Evolutionary conservation across 1,140 invertebrate genomes (phyloP).

Genomic region (Trichonephila inaurata): DNA sequence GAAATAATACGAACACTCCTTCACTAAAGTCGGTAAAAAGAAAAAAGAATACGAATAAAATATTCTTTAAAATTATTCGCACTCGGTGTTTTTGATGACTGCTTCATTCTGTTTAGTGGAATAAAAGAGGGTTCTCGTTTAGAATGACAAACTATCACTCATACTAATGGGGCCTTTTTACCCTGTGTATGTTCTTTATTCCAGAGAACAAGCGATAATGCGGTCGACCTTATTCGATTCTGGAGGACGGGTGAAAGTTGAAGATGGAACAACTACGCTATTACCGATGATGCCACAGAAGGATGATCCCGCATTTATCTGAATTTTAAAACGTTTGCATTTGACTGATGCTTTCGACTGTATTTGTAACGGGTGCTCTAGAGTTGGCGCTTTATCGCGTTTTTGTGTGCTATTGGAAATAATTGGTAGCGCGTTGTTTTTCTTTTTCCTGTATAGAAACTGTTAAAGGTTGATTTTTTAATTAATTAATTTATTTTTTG

Average conservation of each 20-base stretch:
- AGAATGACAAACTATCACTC: slow-evolving; percentile 17
- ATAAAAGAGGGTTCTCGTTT: no score
- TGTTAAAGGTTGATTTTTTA: no score
- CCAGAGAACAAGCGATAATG: neutral
- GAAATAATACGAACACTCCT: no score
- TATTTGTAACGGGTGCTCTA: no score
- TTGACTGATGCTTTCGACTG: slow-evolving; percentile 12
- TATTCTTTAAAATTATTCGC: no score
- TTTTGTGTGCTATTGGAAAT: neutral
- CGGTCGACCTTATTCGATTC: neutral
- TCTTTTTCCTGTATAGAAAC: no score
- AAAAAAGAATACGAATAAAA: no score
- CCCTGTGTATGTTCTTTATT: neutral
- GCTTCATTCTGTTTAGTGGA: no score
- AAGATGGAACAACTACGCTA: slow-evolving; percentile 2
- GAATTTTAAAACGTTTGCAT: slow-evolving; percentile 22
- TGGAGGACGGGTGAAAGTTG: slow-evolving; percentile 26
- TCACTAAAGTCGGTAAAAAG: no score
- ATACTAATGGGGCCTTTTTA: slow-evolving; percentile 16
- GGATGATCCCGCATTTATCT: slow-evolving; percentile 39
- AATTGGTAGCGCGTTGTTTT: no score
- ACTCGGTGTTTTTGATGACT: no score
- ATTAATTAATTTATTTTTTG: no score
- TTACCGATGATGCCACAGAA: neutral
- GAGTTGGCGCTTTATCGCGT: slow-evolving; percentile 2